Percentiles rank a stretch among this genome's conserved stretches.
Conservation (phyloP, 2,888 invertebrate genomes). For the Dyspetes luteomarginatus region DNA sequence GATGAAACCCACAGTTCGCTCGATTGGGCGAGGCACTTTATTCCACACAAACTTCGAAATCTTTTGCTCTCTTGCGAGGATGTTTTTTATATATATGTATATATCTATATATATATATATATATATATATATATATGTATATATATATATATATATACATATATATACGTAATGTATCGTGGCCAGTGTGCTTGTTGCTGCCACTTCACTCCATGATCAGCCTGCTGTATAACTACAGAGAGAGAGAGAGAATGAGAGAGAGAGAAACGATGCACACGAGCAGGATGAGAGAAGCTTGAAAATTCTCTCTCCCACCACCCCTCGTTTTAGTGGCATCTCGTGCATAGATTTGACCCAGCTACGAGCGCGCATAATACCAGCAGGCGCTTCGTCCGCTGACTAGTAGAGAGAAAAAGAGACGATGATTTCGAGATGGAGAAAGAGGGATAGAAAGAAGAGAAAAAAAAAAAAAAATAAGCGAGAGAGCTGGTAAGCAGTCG, state of each 20-base stretch:
- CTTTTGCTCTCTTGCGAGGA: conserved; percentile 19
- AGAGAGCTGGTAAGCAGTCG: conserved; percentile 49
- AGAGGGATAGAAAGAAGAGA: conserved; percentile 16
- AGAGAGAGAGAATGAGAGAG: background rate
- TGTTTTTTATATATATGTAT: too few relatives aligned
- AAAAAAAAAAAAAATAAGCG: conserved; percentile 33
- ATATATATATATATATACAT: too few relatives aligned
- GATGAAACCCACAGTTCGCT: background rate
- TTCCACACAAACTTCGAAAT: conserved; percentile 25
- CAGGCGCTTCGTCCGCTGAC: conserved; percentile 1
- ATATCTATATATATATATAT: too few relatives aligned
- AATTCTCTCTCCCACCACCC: conserved; percentile 4
- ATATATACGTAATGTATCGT: conserved; percentile 31
- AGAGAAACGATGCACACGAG: background rate
- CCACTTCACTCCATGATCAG: background rate
- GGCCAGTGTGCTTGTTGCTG: conserved; percentile 5
- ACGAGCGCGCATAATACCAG: conserved; percentile 47
- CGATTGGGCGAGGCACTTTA: conserved; percentile 32
- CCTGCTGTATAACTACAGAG: conserved; percentile 1
- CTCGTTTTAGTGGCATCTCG: conserved; percentile 2
- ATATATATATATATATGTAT: too few relatives aligned
- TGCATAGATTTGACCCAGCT: conserved; percentile 29
- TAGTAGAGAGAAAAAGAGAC: background rate
- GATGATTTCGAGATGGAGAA: background rate
- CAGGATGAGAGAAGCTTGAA: background rate